A percentile compares a stretch with the other conserved stretches of the same genome.
phyloP scores from a whole-genome alignment of 2,113 vertebrate genomes.

The Phylloscopus trochilus region DNA sequence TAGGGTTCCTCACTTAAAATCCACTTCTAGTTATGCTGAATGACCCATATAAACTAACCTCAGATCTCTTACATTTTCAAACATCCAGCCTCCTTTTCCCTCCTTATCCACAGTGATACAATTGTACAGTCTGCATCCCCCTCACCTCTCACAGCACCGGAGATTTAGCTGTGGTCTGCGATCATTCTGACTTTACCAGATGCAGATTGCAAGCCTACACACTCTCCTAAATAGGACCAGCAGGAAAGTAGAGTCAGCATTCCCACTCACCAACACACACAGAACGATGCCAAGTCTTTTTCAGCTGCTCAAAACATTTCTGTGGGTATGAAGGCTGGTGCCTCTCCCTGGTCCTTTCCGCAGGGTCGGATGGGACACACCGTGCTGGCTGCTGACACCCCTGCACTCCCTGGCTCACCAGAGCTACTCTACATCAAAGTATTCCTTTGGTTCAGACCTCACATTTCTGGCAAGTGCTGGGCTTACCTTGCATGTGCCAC shows the following conservation, averaged over 20 bases:
- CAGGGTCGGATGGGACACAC: rapidly evolving
- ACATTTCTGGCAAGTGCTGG: neutral
- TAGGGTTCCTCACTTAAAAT: neutral
- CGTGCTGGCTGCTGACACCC: neutral
- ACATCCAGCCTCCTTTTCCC: neutral
- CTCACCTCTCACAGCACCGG: neutral
- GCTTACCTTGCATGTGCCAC: neutral
- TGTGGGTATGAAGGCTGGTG: neutral
- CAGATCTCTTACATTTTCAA: neutral
- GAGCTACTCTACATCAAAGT: neutral
- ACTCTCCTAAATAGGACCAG: neutral
- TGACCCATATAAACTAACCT: neutral
- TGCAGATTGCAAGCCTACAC: neutral
- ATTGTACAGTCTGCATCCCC: neutral
- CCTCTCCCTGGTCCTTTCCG: neutral
- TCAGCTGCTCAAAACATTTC: neutral
- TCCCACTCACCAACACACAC: neutral
- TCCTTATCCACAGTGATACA: neutral
- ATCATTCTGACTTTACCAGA: neutral
- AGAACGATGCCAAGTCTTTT: neutral
- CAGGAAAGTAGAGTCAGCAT: neutral
- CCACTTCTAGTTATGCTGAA: neutral
- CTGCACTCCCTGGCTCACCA: neutral
- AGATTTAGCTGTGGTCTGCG: neutral
- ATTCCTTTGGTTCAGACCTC: neutral